Percentiles rank a stretch among this genome's conserved stretches.
phyloP scores from a whole-genome alignment of 2,113 vertebrate genomes.

The Muntiacus muntjak region DNA sequence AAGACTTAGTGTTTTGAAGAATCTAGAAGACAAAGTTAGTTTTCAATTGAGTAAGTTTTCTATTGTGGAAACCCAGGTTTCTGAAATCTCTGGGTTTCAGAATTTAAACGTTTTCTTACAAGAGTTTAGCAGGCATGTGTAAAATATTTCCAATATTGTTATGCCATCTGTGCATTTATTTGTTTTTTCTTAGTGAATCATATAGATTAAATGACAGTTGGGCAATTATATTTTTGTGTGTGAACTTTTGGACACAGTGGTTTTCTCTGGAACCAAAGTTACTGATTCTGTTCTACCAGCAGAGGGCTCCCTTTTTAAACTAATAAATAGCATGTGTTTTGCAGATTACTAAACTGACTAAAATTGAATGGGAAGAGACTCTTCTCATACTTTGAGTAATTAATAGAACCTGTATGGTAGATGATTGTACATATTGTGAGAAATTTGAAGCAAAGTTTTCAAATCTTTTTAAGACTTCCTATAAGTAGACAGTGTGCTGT shows the following conservation, averaged over 20 bases:
- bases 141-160: background rate
- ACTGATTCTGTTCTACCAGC: constrained; percentile 49
- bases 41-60: background rate
- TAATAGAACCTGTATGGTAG: background rate
- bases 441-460: background rate
- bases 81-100: background rate
- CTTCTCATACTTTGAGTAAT: background rate
- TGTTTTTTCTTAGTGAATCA: background rate
- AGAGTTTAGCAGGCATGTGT: background rate
- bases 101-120: background rate
- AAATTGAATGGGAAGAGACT: background rate
- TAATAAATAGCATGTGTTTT: constrained; percentile 29
- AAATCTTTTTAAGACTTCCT: background rate
- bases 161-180: background rate
- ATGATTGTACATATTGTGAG: background rate
- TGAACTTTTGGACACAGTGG: background rate
- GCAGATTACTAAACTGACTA: background rate
- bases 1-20: background rate
- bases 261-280: background rate
- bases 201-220: background rate
- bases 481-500: background rate
- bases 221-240: background rate
- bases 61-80: background rate
- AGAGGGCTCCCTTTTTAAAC: constrained; percentile 79
- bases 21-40: background rate